Base-by-base conservation (phyloP, 1,140 invertebrate genomes). In the Pseudomyrmex flavicornis region DNA sequence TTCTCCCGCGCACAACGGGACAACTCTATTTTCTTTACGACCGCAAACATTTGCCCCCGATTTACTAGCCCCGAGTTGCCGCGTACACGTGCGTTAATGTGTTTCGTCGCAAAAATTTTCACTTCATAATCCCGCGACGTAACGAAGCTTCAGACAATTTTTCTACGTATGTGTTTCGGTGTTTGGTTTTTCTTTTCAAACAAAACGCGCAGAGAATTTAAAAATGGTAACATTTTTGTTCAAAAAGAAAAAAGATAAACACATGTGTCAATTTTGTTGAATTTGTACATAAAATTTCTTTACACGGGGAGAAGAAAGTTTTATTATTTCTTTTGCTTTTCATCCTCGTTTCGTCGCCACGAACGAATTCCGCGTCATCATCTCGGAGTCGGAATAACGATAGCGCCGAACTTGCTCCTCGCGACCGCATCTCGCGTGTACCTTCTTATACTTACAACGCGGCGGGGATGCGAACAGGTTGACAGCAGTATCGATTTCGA, bases 401-500 rank as follows among this genome's bases (percentile, higher is more conserved):
- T 72, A 75, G 70, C 15, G 13, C 12, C n/a, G 46, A 62, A 46
- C 44, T 72, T 80, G 52, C n/a, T 15, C 77, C 46, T 48, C 48
- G 69, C 61, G 12, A 20, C 22, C 50, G 58, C 17, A 35, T 35
- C 50, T 1, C 48, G 63, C 35, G 66, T 70, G 44, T 59, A 35
- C 20, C 56, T 59, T 44, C 17, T 4, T 35, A 35, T 35, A 35
- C 35, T 35, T 35, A 35, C 44, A 70, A 80, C 35, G 72, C 50
- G 79, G 44, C 77, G 82, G 65, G 75, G 52, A 75, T 83, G 85
- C 46, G 50, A 72, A 52, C 68, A 85, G 48, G 72, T 82, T 59
- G 82, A 85, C 82, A 83, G 52, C 58, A n/a, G 62, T 86, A 85
- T 88, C 82, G 87, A 88, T 84, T 87, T 88, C 74, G 77, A 73